phyloP scores from a whole-genome alignment of 2,888 invertebrate species.

The Cephus sareptanus region DNA sequence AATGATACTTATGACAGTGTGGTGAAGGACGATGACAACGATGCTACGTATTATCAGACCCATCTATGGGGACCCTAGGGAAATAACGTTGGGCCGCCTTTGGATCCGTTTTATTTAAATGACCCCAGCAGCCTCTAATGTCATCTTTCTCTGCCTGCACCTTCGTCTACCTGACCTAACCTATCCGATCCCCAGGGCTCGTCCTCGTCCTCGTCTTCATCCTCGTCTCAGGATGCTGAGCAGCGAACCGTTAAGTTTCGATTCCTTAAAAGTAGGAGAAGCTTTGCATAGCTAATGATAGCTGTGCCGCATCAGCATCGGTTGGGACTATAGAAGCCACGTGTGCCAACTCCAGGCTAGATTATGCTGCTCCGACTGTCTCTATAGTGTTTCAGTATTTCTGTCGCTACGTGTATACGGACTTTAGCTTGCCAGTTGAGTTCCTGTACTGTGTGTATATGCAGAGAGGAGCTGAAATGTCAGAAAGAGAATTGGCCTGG shows the following conservation, averaged over 20 bases:
- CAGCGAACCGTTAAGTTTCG: slow-evolving; percentile 51
- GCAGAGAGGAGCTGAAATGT: neutral
- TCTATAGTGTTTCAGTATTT: neutral
- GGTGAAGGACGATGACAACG: neutral
- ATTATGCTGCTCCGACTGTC: neutral
- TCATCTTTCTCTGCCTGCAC: neutral
- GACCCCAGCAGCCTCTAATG: slow-evolving; percentile 6
- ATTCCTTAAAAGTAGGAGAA: slow-evolving; percentile 42
- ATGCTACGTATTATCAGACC: neutral
- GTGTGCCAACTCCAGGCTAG: neutral
- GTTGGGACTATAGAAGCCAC: neutral
- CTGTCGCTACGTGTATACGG: neutral
- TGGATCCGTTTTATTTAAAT: slow-evolving; percentile 4
- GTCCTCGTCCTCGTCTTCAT: slow-evolving; percentile 15
- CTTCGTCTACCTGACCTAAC: neutral
- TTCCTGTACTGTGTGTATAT: neutral
- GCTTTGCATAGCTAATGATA: slow-evolving; percentile 12
- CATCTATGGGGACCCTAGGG: neutral
- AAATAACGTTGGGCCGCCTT: neutral
- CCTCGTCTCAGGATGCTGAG: slow-evolving; percentile 34
- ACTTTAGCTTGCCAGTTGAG: neutral
- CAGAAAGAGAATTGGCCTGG: neutral
- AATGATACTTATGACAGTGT: neutral
- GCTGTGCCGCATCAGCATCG: neutral
- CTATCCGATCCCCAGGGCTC: slow-evolving; percentile 6